These are phyloP conservation scores for Drosophila cracens DNA, from an alignment of 2,888 invertebrate species.

Conservation along the genomic window DNA sequence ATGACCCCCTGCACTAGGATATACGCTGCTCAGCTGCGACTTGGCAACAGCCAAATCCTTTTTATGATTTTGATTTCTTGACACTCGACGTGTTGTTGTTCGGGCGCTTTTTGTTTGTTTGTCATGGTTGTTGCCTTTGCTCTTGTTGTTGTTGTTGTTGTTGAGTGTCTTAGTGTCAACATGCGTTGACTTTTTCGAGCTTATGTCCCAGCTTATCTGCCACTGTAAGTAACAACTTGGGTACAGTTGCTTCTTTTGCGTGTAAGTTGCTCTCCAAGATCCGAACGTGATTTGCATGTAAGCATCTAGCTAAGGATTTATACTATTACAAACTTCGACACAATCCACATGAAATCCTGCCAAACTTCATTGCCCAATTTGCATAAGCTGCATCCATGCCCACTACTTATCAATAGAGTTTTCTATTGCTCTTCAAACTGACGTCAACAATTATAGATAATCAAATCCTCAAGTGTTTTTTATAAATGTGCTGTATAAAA, in stretches of 20 bases:
- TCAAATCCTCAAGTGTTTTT: slow-evolving; percentile 11
- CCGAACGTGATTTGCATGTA: slow-evolving; percentile 52
- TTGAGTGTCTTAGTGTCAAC: slow-evolving; percentile 76
- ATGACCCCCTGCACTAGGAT: slow-evolving; percentile 13
- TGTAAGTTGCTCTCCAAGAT: slow-evolving; percentile 20
- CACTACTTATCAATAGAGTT: slow-evolving; percentile 16
- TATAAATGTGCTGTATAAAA: neutral
- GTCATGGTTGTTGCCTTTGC: slow-evolving; percentile 37
- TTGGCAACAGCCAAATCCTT: slow-evolving; percentile 80
- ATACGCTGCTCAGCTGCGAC: slow-evolving; percentile 52
- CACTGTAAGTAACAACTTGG: slow-evolving; percentile 48
- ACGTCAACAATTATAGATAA: slow-evolving; percentile 6
- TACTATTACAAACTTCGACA: slow-evolving; percentile 18
- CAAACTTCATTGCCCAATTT: slow-evolving; percentile 39
- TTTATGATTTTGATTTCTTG: slow-evolving; percentile 82
- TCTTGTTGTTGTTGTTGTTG: slow-evolving; percentile 27
- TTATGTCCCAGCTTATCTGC: slow-evolving; percentile 56
- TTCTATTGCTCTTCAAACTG: neutral
- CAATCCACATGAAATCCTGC: slow-evolving; percentile 22
- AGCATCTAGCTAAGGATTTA: slow-evolving; percentile 17
- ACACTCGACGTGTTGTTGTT: slow-evolving; percentile 68
- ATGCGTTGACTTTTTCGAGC: slow-evolving; percentile 74
- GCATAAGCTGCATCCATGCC: slow-evolving; percentile 38
- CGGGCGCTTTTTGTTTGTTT: slow-evolving; percentile 51
- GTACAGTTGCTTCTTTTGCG: slow-evolving; percentile 64